Percentiles rank a stretch among this genome's conserved stretches.
Conservation (phyloP, 2,888 invertebrate genomes). For the Cataglyphis cursor region DNA sequence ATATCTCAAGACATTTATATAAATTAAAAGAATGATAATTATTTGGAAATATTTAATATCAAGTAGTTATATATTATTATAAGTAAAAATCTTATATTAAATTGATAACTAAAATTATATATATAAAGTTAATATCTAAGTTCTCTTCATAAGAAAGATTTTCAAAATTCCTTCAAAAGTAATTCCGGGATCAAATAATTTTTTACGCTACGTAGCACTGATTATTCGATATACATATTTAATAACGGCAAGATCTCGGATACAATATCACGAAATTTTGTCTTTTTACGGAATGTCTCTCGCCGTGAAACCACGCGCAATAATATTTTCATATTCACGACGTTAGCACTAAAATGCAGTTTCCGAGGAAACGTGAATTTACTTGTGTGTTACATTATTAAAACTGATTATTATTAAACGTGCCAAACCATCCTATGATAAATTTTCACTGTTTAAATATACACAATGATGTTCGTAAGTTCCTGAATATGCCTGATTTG, state of each 20-base stretch:
- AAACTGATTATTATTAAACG: neutral
- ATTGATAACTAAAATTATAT: neutral
- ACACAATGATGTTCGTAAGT: neutral
- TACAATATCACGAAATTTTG: slow-evolving; percentile 8
- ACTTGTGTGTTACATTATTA: slow-evolving; percentile 26
- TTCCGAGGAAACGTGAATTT: slow-evolving; percentile 29
- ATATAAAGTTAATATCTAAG: neutral
- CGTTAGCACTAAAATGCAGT: slow-evolving; percentile 21
- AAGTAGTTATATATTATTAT: neutral
- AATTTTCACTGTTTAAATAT: slow-evolving; percentile 14
- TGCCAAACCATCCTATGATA: neutral
- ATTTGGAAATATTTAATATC: neutral
- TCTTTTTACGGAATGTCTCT: neutral
- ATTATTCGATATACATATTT: slow-evolving; percentile 37
- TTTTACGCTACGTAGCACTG: too few species aligned
- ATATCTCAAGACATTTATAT: neutral
- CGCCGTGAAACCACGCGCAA: slow-evolving; percentile 13
- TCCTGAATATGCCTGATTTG: neutral
- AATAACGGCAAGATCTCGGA: neutral
- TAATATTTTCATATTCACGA: slow-evolving; percentile 40
- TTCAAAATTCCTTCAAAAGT: neutral
- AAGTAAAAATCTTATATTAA: slow-evolving; percentile 3
- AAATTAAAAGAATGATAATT: slow-evolving; percentile 1
- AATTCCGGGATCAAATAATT: neutral
- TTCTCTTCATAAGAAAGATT: neutral